Conservation (phyloP, 2,113 vertebrate species). For the Xenopus tropicalis region DNA sequence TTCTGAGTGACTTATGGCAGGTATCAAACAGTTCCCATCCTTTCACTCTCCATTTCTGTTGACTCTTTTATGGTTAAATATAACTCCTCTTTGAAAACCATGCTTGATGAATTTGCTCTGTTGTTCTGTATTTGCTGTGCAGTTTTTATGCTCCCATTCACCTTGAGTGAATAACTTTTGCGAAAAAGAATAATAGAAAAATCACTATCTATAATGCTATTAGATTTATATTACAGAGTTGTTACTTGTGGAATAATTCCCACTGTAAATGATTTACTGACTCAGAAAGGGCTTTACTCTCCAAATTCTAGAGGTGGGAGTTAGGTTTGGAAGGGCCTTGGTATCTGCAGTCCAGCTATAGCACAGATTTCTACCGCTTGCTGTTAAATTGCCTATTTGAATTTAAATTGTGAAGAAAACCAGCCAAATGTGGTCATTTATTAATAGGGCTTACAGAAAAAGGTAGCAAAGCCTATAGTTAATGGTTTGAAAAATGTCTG, state of each 20-base stretch:
- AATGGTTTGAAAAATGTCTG: too few relatives aligned
- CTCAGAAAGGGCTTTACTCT: not conserved
- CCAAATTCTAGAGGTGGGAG: not conserved
- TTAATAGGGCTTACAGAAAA: too few relatives aligned
- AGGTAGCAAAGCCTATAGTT: too few relatives aligned
- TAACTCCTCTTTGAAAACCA: slow-evolving; percentile 8
- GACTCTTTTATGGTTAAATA: slow-evolving; percentile 15
- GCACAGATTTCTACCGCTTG: too few relatives aligned
- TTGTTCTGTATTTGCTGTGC: slow-evolving; percentile 21
- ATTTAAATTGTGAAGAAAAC: too few relatives aligned
- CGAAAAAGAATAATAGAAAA: slow-evolving; percentile 31
- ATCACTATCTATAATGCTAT: slow-evolving; percentile 31
- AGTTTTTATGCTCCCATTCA: slow-evolving; percentile 32
- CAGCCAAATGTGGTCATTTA: too few relatives aligned
- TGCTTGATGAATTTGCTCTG: slow-evolving; percentile 40
- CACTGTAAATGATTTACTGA: slow-evolving; percentile 18
- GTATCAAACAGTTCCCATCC: slow-evolving; percentile 6
- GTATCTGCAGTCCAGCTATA: too few relatives aligned
- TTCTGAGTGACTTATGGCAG: slow-evolving; percentile 29
- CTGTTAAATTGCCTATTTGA: too few relatives aligned
- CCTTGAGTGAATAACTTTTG: slow-evolving; percentile 37
- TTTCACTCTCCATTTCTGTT: not conserved
- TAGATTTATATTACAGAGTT: slow-evolving; percentile 31
- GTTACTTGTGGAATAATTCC: slow-evolving; percentile 20
- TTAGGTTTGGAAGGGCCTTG: slow-evolving; percentile 5